These are phyloP conservation scores for Drosophila takahashii DNA, from an alignment of 1,140 invertebrate genomes.

Conservation along the genomic window DNA sequence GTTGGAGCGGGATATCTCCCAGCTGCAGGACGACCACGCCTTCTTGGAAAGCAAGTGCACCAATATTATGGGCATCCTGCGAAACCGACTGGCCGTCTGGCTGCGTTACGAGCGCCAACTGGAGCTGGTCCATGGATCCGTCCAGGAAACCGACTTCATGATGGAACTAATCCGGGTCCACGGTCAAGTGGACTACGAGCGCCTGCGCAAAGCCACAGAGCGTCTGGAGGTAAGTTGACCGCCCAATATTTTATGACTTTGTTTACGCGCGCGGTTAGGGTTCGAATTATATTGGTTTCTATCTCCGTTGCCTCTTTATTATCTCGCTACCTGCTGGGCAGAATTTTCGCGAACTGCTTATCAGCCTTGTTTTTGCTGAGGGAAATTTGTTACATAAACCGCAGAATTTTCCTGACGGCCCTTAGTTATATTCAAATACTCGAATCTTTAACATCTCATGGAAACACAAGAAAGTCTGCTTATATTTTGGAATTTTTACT, in stretches of 20 bases:
- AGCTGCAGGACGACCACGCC: conserved; percentile 89
- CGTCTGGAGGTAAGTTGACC: conserved; percentile 89
- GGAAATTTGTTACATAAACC: conserved; percentile 1
- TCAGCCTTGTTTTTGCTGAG: conserved; percentile 4
- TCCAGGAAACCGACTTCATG: conserved; percentile 93
- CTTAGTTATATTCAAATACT: conserved; percentile 10
- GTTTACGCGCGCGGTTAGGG: conserved; percentile 19
- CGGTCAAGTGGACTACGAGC: conserved; percentile 92
- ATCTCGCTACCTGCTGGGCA: conserved; percentile 35
- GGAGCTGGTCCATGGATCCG: conserved; percentile 91
- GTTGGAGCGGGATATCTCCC: conserved; percentile 90
- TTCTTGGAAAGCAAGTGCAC: conserved; percentile 89
- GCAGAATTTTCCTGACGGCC: neutral
- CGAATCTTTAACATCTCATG: neutral
- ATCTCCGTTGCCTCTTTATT: conserved; percentile 26
- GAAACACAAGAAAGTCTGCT: neutral
- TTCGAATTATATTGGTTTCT: neutral
- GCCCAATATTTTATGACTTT: conserved; percentile 26
- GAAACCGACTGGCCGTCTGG: conserved; percentile 89
- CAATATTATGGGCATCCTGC: conserved; percentile 88
- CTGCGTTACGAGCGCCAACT: conserved; percentile 90
- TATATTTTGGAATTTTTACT: too few relatives aligned
- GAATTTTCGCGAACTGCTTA: conserved; percentile 32
- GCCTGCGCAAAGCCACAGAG: conserved; percentile 91
- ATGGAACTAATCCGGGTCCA: conserved; percentile 92